Base-by-base conservation (phyloP, 2,888 invertebrate species). In the Allygus modestus region DNA sequence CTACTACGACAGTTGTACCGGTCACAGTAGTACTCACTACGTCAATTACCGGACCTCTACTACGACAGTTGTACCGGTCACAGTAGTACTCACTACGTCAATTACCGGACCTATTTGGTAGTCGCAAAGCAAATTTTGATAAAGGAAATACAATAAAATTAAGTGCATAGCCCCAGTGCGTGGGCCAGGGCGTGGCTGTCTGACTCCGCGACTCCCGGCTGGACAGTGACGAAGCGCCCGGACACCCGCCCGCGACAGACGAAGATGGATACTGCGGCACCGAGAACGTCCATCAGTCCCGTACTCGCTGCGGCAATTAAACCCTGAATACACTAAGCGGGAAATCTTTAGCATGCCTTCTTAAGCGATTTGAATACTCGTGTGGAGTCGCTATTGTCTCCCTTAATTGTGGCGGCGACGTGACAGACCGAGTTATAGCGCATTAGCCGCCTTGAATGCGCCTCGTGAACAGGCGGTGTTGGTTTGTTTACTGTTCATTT, bases 281-380 rank as follows among this genome's bases (percentile, higher is more conserved):
- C 20, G 65, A 65, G 65, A 65, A 65, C 28, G 65, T 0, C 15
- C 20, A n/a, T 0, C 23, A 12, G 7, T 31, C 20, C 23, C 12
- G 51, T 23, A 51, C 51, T 51, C n/a, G 51, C 51, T 9, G 12
- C 17, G 65, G 65, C 65, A 65, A 65, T 65, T 65, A 65, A 65
- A 65, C 26, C 23, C 54, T 28, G 65, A 65, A 65, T 65, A 65
- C 65, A 31, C 65, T n/a, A 65, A 26, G 65, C 65, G 31, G 65
- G 65, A 31, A 65, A 65, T 65, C 65, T 65, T 65, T 65, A 31
- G 65, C 65, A n/a, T 65, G 65, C 65, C 65, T 65, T 65, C 65
- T 54, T 23, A 9, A 23, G 15, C 65, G 65, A 65, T 65, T 65
- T 65, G 65, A 65, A 65, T 65, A 65, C 65, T 28, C 65, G 26